Conservation (phyloP, 2,888 invertebrate genomes). For the Hydraecia micacea region DNA sequence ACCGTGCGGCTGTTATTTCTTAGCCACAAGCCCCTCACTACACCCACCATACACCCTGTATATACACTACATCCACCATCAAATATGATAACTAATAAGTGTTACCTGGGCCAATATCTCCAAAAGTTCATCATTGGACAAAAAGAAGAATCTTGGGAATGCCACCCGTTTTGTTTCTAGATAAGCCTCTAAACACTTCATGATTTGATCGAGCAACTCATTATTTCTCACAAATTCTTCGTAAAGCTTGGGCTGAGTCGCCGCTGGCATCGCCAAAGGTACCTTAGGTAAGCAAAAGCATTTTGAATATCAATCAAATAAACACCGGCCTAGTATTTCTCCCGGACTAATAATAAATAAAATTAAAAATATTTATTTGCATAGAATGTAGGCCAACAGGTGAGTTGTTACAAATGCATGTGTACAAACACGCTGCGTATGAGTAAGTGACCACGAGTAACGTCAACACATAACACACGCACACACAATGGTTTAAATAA, state of each 20-base stretch:
- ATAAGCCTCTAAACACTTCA: slow-evolving; percentile 97
- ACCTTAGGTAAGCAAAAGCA: slow-evolving; percentile 78
- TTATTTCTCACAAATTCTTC: slow-evolving; percentile 94
- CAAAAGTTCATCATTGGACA: slow-evolving; percentile 96
- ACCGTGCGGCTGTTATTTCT: too few species aligned
- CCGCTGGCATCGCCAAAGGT: slow-evolving; percentile 95
- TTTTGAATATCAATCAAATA: neutral
- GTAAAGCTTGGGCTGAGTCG: slow-evolving; percentile 93
- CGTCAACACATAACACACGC: too few species aligned
- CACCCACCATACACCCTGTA: too few species aligned
- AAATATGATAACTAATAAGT: neutral
- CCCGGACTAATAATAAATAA: neutral
- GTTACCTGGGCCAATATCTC: slow-evolving; percentile 96
- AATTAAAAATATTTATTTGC: neutral
- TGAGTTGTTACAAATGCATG: neutral
- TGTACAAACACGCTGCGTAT: too few species aligned
- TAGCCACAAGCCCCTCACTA: too few species aligned
- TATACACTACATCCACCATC: neutral
- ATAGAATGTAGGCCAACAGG: neutral
- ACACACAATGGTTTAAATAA: neutral
- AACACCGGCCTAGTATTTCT: neutral
- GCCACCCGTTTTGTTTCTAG: slow-evolving; percentile 96
- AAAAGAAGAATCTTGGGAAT: slow-evolving; percentile 97
- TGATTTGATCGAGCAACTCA: slow-evolving; percentile 95
- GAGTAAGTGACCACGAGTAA: too few species aligned